Evolutionary conservation across 2,888 invertebrate species (phyloP), one percentile per base, ranked within the genome.

Genomic region (Troides oblongomaculatus): DNA sequence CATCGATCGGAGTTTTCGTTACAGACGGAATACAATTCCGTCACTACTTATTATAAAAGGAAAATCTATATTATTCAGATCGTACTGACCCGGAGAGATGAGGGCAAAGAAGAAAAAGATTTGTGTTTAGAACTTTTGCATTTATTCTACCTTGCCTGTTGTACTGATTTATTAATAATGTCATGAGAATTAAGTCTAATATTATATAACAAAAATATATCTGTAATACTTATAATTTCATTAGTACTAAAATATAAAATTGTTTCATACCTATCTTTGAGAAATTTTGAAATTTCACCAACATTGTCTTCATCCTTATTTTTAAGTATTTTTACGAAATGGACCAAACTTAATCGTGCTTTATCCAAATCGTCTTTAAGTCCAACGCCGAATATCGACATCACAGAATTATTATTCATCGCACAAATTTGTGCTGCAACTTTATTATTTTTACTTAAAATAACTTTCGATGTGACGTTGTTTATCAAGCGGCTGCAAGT

Each of bases 351-450:
- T 6, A 75, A 73, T 68, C 78, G 83, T 0, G 85, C 80, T 21
- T 65, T 74, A 39, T 74, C 72, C 64, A 76, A 83, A 72, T 89
- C 86, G 46, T 79, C 78, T 25, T 72, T 74, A 6, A 85, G 68
- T n/a, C 73, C 73, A 46, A 77, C 71, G 69, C 85, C 77, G 2
- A 84, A 73, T 2, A 77, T 77, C 30, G 74, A 77, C 72, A 86
- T 89, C n/a, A 92, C 76, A 0, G 79, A 67, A 72, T 75, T 75
- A 73, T 87, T 89, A 39, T 83, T 81, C 66, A 87, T 90, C 1
- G 80, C 73, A 78, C 92, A 92, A 17, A 92, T 77, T 62, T 88
- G 86, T 30, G 72, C 72, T 72, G 84, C 84, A 0, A 84, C 77
- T 73, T 83, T 85, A 14, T 79, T 76, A 56, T 81, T 82, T 53